Base-by-base conservation (phyloP, 2,797 vertebrate species). In the Sebastes minor region DNA sequence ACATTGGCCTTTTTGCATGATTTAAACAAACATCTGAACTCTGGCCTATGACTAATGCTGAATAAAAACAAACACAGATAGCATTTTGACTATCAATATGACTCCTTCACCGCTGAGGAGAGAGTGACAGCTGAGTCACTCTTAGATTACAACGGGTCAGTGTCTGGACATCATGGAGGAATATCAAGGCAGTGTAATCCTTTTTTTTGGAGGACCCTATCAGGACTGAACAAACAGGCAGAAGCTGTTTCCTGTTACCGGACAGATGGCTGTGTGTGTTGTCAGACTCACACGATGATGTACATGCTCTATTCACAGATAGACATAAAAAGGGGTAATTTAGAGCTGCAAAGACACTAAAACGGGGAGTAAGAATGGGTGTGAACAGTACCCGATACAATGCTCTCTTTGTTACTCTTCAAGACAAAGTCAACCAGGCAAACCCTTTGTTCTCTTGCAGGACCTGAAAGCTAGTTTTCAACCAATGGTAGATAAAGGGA, bases 401-500 rank as follows among this genome's bases (percentile, higher is more conserved):
- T 85, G 74, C 46, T 72, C 52, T 78, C 92, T 92, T 94, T 92
- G 89, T 91, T 80, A 46, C 60, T 65, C 79, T 76, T 68, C 69
- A 76, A 84, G 82, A 83, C 59, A 74, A 52, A 87, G 81, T 89
- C 84, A 91, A 86, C 82, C 83, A 75, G 69, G 76, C 64, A 71
- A 81, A 76, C 69, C 35, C 75, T 91, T 95, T 93, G 94, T 95
- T 90, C 89, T 76, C 74, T 35, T 46, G 42, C 52, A 80, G 70
- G 85, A 91, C 86, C 81, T 88, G 62, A 90, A 87, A 87, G 74
- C 69, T 56, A 62, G 71, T 80, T 74, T 84, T 79, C 62, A 82
- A 80, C 92, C 93, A 91, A 90, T 93, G 66, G 72, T 78, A 88
- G 74, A 81, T 71, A 49, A 72, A 72, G 20, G n/a, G 73, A 89